Evolutionary conservation across 1,140 invertebrate genomes (phyloP).

Genomic region (Pogonomyrmex californicus): DNA sequence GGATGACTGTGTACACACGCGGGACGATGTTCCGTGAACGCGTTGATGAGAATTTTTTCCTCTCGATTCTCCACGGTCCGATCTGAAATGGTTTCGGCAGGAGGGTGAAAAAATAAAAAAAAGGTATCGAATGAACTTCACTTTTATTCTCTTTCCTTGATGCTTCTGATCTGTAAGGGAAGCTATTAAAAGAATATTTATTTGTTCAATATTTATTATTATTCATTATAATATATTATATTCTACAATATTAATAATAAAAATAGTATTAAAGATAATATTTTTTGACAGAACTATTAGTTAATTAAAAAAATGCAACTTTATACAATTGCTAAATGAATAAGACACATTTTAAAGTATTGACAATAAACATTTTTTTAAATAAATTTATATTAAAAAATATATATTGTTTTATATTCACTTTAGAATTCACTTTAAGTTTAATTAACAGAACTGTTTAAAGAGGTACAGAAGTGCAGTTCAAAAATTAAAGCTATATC

Average conservation of each 20-base stretch:
- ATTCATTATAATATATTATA: background rate
- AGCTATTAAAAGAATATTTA: background rate
- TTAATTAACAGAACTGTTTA: too few relatives aligned
- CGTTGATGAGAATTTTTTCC: slow-evolving; percentile 56
- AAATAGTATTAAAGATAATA: background rate
- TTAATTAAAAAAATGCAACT: background rate
- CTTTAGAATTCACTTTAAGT: too few relatives aligned
- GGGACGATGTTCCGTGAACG: slow-evolving; percentile 21
- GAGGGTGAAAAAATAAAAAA: slow-evolving; percentile 26
- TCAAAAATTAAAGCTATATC: too few relatives aligned
- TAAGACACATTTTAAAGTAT: background rate
- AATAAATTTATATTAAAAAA: background rate
- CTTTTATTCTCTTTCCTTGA: background rate
- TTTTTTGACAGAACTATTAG: background rate
- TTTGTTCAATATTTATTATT: background rate
- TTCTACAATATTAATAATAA: background rate
- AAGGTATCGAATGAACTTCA: background rate
- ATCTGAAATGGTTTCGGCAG: background rate
- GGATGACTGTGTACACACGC: slow-evolving; percentile 36
- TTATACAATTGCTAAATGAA: background rate
- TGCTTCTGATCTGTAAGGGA: background rate
- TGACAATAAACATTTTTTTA: background rate
- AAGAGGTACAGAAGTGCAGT: too few relatives aligned
- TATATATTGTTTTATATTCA: background rate
- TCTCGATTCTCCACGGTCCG: background rate